A percentile compares a stretch with the other conserved stretches of the same genome.
These are phyloP conservation scores for Sus cebifrons DNA, from an alignment of 2,797 vertebrate genomes.

Conservation along the genomic window DNA sequence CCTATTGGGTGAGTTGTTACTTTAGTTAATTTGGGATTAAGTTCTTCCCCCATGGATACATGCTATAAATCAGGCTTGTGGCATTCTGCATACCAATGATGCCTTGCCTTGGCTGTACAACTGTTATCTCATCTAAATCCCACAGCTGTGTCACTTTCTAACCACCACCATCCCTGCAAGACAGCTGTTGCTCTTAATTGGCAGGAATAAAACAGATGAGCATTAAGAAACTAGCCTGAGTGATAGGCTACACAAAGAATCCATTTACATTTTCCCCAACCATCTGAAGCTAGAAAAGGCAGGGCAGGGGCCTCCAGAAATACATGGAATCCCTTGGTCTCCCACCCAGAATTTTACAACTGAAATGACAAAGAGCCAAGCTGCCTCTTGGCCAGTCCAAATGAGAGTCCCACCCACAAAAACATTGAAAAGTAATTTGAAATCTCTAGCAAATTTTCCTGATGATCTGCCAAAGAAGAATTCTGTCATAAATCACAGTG, in stretches of 20 bases:
- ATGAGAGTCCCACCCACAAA: conserved; percentile 40
- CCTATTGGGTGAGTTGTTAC: conserved; percentile 67
- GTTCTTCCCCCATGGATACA: conserved; percentile 66
- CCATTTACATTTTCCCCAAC: conserved; percentile 70
- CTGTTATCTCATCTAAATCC: conserved; percentile 87
- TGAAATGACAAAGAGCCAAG: conserved; percentile 27
- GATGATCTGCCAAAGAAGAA: conserved; percentile 47
- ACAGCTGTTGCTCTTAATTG: conserved; percentile 87
- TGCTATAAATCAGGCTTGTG: conserved; percentile 85
- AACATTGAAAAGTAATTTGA: conserved; percentile 61
- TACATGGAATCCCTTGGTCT: not conserved
- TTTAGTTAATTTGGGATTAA: conserved; percentile 80
- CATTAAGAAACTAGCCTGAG: conserved; percentile 78
- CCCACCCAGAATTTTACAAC: conserved; percentile 53
- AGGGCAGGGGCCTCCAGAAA: not conserved
- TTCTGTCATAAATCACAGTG: conserved; percentile 43
- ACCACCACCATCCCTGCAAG: conserved; percentile 82
- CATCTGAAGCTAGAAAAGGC: conserved; percentile 60
- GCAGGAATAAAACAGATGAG: conserved; percentile 73
- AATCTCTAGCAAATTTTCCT: conserved; percentile 54
- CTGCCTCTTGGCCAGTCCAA: conserved; percentile 38
- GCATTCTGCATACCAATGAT: conserved; percentile 85
- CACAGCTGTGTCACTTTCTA: conserved; percentile 88
- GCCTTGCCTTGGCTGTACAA: conserved; percentile 82
- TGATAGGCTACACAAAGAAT: conserved; percentile 81